A percentile compares a stretch with the other conserved stretches of the same genome.
Conservation (phyloP, 1,140 invertebrate genomes). For the Acromyrmex charruanus region DNA sequence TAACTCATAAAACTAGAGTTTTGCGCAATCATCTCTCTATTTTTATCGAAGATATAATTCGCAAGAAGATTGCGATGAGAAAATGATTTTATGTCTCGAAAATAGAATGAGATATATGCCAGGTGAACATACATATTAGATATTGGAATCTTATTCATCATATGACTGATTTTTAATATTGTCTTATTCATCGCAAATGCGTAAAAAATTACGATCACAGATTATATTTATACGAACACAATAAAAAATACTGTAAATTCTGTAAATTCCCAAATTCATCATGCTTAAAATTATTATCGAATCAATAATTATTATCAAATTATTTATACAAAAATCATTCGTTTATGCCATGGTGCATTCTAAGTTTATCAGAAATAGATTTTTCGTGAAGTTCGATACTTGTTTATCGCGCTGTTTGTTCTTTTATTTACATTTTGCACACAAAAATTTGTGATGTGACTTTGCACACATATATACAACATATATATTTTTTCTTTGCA, state of each 20-base stretch:
- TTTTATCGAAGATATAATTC: conserved; percentile 18
- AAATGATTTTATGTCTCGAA: conserved; percentile 29
- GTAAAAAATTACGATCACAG: neutral
- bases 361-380: conserved; percentile 2
- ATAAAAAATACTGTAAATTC: conserved; percentile 32
- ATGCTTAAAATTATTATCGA: neutral
- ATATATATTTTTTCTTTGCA: conserved; percentile 76
- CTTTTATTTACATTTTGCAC: conserved; percentile 71
- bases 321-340: neutral
- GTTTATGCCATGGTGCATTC: conserved; percentile 8
- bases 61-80: conserved; percentile 3
- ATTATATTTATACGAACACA: conserved; percentile 16
- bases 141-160: conserved; percentile 68
- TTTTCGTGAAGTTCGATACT: conserved; percentile 47
- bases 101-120: conserved; percentile 12
- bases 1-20: conserved; percentile 17
- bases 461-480: conserved; percentile 77
- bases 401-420: conserved; percentile 20
- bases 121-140: conserved; percentile 58
- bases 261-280: neutral
- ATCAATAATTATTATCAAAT: neutral
- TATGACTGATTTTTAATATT: conserved; percentile 31
- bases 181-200: neutral
- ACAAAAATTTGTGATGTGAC: conserved; percentile 77
- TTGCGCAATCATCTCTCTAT: neutral